Evolutionary conservation across 64 coral and sea anemone species (phyloP).

Genomic region (Montipora foliosa): DNA sequence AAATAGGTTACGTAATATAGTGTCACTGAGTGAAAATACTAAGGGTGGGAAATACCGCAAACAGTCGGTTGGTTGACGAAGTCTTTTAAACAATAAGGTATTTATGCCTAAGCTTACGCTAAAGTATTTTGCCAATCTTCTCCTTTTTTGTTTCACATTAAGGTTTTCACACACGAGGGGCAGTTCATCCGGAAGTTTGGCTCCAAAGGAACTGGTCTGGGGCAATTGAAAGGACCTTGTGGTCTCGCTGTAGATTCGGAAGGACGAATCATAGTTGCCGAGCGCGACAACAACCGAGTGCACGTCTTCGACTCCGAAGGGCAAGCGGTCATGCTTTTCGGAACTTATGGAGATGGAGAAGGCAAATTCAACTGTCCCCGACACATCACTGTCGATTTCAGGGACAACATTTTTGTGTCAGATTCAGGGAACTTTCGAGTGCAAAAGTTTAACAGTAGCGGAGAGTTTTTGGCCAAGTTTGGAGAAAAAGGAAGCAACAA

Average conservation of each 20-base stretch:
- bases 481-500: slow-evolving; percentile 83
- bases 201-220: slow-evolving; percentile 70
- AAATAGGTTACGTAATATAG: too few species aligned
- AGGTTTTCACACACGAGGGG: slow-evolving; percentile 90
- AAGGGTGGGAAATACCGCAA: too few species aligned
- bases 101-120: too few species aligned
- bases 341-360: slow-evolving; percentile 76
- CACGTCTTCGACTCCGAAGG: slow-evolving; percentile 88
- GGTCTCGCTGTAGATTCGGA: slow-evolving; percentile 74
- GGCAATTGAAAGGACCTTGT: slow-evolving; percentile 86
- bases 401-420: slow-evolving; percentile 85
- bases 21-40: too few species aligned
- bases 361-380: slow-evolving; percentile 94
- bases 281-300: slow-evolving; percentile 93
- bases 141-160: neutral
- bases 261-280: slow-evolving; percentile 78
- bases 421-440: slow-evolving; percentile 89
- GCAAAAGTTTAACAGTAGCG: slow-evolving; percentile 67
- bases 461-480: slow-evolving; percentile 81
- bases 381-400: slow-evolving; percentile 61
- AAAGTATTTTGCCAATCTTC: too few species aligned
- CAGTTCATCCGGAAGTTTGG: slow-evolving; percentile 85
- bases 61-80: too few species aligned
- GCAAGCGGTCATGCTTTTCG: slow-evolving; percentile 77
- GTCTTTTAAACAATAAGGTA: too few species aligned